A percentile compares a stretch with the other conserved stretches of the same genome.
These are phyloP conservation scores for Drosophila prosaltans DNA, from an alignment of 1,140 invertebrate species.

Conservation along the genomic window DNA sequence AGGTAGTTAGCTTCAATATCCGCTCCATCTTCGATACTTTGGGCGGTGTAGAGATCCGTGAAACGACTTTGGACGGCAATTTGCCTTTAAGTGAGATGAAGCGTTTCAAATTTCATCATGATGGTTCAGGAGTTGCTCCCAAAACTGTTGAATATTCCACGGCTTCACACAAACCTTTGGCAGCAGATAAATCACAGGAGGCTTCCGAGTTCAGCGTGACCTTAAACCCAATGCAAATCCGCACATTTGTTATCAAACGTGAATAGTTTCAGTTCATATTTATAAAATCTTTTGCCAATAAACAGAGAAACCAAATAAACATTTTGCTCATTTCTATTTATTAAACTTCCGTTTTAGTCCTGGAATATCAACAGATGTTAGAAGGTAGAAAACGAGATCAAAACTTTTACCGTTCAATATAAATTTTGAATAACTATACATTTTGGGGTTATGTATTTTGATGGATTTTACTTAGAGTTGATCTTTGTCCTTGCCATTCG, in stretches of 20 bases:
- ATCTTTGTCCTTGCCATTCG: neutral
- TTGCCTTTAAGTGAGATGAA: constrained; percentile 56
- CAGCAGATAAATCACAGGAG: constrained; percentile 35
- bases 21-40: constrained; percentile 51
- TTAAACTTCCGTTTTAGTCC: no score
- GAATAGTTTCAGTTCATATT: neutral
- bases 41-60: constrained; percentile 50
- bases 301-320: neutral
- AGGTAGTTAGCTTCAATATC: constrained; percentile 83
- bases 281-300: neutral
- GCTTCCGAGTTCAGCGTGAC: constrained; percentile 59
- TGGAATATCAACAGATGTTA: no score
- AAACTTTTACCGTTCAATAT: no score
- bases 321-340: no score
- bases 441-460: no score
- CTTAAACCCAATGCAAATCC: constrained; percentile 73
- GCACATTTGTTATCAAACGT: constrained; percentile 60
- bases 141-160: constrained; percentile 27
- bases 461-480: neutral
- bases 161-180: constrained; percentile 27
- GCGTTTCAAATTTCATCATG: constrained; percentile 65
- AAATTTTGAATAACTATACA: no score
- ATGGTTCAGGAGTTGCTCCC: constrained; percentile 33
- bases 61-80: constrained; percentile 73
- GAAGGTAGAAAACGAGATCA: no score